Evolutionary conservation across 2,888 invertebrate species (phyloP).

Genomic region (Ernsta delagoae): DNA sequence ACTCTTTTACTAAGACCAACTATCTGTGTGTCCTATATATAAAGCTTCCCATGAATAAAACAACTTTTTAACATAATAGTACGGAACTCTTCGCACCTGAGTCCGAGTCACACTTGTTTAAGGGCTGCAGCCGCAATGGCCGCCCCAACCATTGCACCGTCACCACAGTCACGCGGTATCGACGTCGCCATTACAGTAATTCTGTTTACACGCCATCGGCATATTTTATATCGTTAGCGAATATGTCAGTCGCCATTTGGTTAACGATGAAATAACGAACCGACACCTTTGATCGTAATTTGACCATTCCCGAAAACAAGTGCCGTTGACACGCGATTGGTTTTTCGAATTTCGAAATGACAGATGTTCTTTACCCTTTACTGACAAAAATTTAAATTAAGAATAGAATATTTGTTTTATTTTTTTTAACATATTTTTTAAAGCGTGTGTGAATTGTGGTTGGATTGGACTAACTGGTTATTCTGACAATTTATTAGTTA

Average conservation of each 20-base stretch:
- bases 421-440: too few relatives aligned
- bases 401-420: too few relatives aligned
- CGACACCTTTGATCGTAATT: constrained; percentile 59
- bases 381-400: neutral
- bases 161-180: constrained; percentile 10
- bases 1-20: too few relatives aligned
- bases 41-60: too few relatives aligned
- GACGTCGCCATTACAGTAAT: constrained; percentile 51
- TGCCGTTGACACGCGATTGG: constrained; percentile 44
- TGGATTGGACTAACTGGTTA: too few relatives aligned
- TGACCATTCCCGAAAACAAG: constrained; percentile 49
- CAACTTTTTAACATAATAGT: too few relatives aligned
- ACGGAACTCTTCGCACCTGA: too few relatives aligned
- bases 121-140: neutral
- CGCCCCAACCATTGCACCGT: constrained; percentile 10
- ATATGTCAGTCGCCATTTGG: constrained; percentile 56
- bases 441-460: too few relatives aligned
- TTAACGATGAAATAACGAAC: constrained; percentile 56
- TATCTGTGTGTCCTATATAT: too few relatives aligned
- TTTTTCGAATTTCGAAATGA: constrained; percentile 32
- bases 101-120: too few relatives aligned
- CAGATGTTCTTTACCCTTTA: constrained; percentile 16
- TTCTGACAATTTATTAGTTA: neutral
- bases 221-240: constrained; percentile 69
- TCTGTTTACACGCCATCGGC: constrained; percentile 61